These are phyloP conservation scores for Dromas ardeola DNA, from an alignment of 2,113 vertebrate genomes.

Conservation along the genomic window DNA sequence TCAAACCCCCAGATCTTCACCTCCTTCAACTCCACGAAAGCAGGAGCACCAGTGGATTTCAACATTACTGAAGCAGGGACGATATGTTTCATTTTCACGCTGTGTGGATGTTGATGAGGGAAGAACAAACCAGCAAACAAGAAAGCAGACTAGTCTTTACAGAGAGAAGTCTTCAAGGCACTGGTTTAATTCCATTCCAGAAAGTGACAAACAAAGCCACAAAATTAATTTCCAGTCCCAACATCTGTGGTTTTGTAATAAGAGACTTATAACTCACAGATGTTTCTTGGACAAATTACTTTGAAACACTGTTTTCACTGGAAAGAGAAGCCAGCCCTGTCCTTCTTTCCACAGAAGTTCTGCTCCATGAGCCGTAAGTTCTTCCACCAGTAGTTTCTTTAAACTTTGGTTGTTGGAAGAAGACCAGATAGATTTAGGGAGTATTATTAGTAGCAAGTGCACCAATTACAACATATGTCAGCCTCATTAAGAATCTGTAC, in stretches of 20 bases:
- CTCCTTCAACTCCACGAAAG: neutral
- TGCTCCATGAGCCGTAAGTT: neutral
- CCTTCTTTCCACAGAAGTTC: neutral
- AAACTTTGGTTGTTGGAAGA: neutral
- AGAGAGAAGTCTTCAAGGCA: neutral
- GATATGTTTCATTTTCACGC: neutral
- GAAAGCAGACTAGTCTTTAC: neutral
- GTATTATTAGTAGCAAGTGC: neutral
- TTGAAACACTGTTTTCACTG: conserved; percentile 31
- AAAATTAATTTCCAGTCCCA: conserved; percentile 36
- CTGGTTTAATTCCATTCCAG: conserved; percentile 15
- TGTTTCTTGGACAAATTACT: conserved; percentile 17
- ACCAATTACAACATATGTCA: neutral
- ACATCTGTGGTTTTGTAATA: conserved; percentile 5
- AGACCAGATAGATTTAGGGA: neutral
- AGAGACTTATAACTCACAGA: conserved; percentile 26
- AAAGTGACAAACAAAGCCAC: neutral
- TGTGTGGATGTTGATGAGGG: neutral
- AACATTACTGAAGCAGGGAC: neutral
- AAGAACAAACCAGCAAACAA: neutral
- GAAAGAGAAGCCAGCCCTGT: neutral
- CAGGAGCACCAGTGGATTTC: neutral
- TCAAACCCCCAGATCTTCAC: neutral
- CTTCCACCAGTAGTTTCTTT: conserved; percentile 30
- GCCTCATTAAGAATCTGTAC: neutral